Percentiles rank a stretch among this genome's conserved stretches.
These are phyloP conservation scores for Drosophila demipolita DNA, from an alignment of 2,888 invertebrate species.

Conservation along the genomic window DNA sequence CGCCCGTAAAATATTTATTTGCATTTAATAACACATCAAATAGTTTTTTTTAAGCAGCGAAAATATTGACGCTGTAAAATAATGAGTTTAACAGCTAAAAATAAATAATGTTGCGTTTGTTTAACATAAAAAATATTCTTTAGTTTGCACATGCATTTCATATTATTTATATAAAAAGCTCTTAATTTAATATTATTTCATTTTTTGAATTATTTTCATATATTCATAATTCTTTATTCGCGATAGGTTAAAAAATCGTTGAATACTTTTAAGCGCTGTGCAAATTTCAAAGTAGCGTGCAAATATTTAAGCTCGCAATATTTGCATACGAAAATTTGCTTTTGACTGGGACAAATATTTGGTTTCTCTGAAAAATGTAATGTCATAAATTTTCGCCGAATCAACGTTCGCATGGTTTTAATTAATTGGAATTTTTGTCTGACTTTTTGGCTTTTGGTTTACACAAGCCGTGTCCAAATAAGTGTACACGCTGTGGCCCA, in stretches of 20 bases:
- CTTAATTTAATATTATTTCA: no score
- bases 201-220: not conserved
- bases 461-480: conserved; percentile 50
- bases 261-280: conserved; percentile 47
- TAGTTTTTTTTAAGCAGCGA: not conserved
- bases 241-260: conserved; percentile 10
- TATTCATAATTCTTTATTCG: no score
- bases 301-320: conserved; percentile 61
- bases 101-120: not conserved
- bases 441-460: conserved; percentile 7
- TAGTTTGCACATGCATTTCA: not conserved
- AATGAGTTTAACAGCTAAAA: not conserved
- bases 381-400: conserved; percentile 66
- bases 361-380: conserved; percentile 52
- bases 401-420: conserved; percentile 61
- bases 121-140: not conserved
- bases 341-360: conserved; percentile 51
- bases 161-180: not conserved
- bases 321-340: conserved; percentile 34
- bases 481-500: conserved; percentile 19
- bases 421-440: conserved; percentile 50
- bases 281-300: conserved; percentile 21
- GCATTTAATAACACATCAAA: not conserved
- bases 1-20: not conserved
- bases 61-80: not conserved